phyloP scores from a whole-genome alignment of 2,888 invertebrate genomes.

The Cephus nigrinus region DNA sequence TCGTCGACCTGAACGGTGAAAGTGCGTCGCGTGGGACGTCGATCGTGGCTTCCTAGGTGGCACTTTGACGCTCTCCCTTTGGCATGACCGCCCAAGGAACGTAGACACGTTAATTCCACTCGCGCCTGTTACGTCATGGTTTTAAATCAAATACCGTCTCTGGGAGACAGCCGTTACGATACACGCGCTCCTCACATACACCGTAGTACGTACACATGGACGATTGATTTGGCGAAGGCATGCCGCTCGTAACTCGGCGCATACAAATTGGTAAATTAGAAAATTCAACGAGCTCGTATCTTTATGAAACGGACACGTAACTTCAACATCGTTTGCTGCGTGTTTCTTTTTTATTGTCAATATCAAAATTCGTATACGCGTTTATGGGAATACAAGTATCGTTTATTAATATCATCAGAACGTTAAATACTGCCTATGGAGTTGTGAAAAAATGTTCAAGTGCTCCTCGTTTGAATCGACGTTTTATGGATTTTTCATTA shows the following conservation, averaged over 20 bases:
- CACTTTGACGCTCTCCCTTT: constrained; percentile 6
- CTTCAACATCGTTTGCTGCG: background rate
- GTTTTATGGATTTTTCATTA: background rate
- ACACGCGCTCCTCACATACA: background rate
- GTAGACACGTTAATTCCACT: constrained; percentile 17
- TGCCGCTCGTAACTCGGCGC: constrained; percentile 4
- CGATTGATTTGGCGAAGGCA: constrained; percentile 7
- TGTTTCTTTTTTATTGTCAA: background rate
- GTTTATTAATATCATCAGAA: background rate
- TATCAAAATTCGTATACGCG: background rate
- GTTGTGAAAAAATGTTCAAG: background rate
- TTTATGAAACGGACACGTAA: background rate
- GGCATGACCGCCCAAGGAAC: constrained; percentile 4
- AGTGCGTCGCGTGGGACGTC: constrained; percentile 20
- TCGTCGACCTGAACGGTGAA: constrained; percentile 11
- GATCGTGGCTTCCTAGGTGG: constrained; percentile 19
- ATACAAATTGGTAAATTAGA: constrained; percentile 7
- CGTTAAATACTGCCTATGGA: background rate
- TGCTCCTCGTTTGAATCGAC: background rate
- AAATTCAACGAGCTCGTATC: constrained; percentile 3
- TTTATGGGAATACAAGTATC: background rate
- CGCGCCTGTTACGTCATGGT: constrained; percentile 4
- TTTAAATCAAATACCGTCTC: constrained; percentile 1
- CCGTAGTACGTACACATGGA: background rate
- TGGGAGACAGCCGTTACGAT: background rate